Conservation (phyloP, 2,113 vertebrate genomes). For the Murina feae region DNA sequence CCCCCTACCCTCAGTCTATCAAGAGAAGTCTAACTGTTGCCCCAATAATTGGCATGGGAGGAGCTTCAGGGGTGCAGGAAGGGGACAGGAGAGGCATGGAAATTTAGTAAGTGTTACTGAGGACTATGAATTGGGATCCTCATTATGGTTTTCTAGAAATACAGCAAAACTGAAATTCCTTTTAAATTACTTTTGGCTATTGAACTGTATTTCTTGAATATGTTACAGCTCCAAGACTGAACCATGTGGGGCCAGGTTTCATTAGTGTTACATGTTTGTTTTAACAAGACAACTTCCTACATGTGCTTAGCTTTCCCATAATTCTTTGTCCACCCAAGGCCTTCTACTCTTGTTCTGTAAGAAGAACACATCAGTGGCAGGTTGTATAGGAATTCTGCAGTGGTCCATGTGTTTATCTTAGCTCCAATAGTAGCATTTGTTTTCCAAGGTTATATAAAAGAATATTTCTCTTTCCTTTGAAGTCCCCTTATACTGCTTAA, state of each 20-base stretch:
- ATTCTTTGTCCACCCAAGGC: not conserved
- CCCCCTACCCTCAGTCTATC: not conserved
- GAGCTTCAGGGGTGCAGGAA: not conserved
- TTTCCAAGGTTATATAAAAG: not conserved
- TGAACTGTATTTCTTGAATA: slow-evolving; percentile 16
- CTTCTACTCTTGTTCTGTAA: not conserved
- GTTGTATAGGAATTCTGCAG: not conserved
- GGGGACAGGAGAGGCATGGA: not conserved
- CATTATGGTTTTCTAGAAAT: slow-evolving; percentile 40
- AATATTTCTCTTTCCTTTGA: not conserved
- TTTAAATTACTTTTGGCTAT: slow-evolving; percentile 40
- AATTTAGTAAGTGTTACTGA: slow-evolving; percentile 8
- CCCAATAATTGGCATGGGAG: not conserved
- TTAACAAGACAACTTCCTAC: not conserved
- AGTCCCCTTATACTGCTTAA: not conserved
- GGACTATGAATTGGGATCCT: not conserved
- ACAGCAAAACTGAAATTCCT: not conserved
- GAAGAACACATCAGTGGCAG: not conserved
- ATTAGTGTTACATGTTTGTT: not conserved
- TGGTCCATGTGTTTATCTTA: not conserved
- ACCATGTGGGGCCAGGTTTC: not conserved
- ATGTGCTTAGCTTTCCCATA: not conserved
- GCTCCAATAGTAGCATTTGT: not conserved
- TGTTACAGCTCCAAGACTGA: not conserved
- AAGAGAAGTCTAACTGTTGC: not conserved